Evolutionary conservation across 2,113 vertebrate species (phyloP).

Genomic region (Dasyornis broadbenti): DNA sequence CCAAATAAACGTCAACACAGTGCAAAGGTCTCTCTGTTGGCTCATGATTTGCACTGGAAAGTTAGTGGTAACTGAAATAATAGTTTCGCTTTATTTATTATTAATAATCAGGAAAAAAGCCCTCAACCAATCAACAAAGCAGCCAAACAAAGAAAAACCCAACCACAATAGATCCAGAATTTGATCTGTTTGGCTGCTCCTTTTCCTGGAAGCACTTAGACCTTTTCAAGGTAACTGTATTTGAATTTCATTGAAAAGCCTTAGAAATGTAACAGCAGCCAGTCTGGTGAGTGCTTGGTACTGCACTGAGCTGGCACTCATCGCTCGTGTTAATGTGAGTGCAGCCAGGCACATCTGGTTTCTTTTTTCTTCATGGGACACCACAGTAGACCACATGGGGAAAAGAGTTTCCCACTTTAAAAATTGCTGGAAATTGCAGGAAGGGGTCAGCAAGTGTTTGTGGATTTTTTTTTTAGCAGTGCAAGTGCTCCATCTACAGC

Average conservation of each 20-base stretch:
- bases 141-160: not conserved
- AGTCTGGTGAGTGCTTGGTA: not conserved
- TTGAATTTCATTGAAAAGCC: not conserved
- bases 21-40: not conserved
- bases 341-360: not conserved
- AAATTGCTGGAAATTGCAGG: not conserved
- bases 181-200: not conserved
- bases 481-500: conserved; percentile 51
- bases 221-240: not conserved
- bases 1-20: not conserved
- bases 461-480: not conserved
- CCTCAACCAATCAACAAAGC: not conserved
- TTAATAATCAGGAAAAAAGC: not conserved
- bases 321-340: not conserved
- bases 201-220: not conserved
- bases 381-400: not conserved
- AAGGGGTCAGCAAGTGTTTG: not conserved
- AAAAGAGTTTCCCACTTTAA: not conserved
- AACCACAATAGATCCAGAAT: not conserved
- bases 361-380: not conserved
- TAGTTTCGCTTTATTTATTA: not conserved
- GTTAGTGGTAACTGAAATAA: not conserved
- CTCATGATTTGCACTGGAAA: not conserved
- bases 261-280: not conserved
- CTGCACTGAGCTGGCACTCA: not conserved